A percentile compares a stretch with the other conserved stretches of the same genome.
Conservation (phyloP, 1,140 invertebrate genomes). For the Ceratitis capitata region DNA sequence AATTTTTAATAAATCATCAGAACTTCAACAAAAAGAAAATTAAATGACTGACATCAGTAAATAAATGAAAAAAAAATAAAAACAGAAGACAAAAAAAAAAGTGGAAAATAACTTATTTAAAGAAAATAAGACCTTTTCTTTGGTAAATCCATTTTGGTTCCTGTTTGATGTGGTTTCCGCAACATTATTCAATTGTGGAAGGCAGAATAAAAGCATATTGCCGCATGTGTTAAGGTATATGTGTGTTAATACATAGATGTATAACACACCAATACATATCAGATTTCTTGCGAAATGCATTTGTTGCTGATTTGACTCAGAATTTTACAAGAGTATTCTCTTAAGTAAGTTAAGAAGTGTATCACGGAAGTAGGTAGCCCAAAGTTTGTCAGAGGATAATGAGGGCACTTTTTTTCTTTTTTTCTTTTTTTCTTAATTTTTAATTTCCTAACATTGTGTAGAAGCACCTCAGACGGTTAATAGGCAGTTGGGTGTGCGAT, state of each 20-base stretch:
- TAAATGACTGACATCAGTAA: neutral
- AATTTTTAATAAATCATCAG: neutral
- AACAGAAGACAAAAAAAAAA: neutral
- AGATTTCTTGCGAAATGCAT: neutral
- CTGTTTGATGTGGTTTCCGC: conserved; percentile 13
- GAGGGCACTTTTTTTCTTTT: no score
- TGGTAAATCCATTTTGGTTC: neutral
- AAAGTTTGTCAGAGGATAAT: no score
- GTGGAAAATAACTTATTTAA: no score
- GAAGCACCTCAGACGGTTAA: no score
- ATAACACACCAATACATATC: no score
- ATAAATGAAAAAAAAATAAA: neutral
- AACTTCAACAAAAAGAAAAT: neutral
- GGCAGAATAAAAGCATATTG: neutral
- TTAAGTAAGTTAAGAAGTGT: neutral
- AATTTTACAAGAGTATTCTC: neutral
- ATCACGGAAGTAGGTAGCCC: neutral
- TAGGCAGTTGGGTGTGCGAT: no score
- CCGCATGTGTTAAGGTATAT: neutral
- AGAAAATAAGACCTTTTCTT: neutral
- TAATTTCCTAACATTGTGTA: no score
- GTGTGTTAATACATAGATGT: no score
- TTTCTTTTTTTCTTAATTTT: no score
- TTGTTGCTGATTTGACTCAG: neutral
- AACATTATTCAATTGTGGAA: neutral